Evolutionary conservation across 2,888 invertebrate genomes (phyloP).

Genomic region (Trichopoda pennipes): DNA sequence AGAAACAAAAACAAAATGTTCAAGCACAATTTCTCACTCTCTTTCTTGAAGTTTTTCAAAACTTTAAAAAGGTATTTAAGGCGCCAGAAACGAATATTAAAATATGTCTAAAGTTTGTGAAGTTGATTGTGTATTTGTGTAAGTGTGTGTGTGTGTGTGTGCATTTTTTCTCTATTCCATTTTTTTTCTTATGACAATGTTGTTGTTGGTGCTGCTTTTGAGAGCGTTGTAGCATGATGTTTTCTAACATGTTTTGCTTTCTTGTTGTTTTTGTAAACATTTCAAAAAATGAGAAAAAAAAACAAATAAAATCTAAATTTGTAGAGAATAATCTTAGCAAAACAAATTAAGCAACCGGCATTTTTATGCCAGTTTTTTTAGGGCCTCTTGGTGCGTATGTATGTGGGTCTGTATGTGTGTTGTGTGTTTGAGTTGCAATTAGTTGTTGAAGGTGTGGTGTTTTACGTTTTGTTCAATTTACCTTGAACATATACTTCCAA

Average conservation of each 20-base stretch:
- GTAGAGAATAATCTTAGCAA: constrained; percentile 60
- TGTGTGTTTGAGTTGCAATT: neutral
- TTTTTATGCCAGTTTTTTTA: constrained; percentile 24
- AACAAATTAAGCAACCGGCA: constrained; percentile 65
- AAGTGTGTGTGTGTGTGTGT: neutral
- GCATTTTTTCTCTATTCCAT: neutral
- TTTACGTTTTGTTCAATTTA: constrained; percentile 41
- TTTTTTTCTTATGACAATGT: neutral
- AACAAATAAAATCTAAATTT: constrained; percentile 13
- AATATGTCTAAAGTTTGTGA: too few species aligned
- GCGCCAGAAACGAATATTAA: too few species aligned
- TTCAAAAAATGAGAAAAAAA: neutral
- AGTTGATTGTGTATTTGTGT: neutral
- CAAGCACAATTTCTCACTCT: neutral
- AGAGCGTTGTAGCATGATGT: constrained; percentile 3
- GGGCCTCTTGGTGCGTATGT: neutral
- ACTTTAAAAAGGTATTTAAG: constrained; percentile 9
- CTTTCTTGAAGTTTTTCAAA: neutral
- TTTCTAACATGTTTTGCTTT: constrained; percentile 15
- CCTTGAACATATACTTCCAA: constrained; percentile 52
- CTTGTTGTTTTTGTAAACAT: neutral
- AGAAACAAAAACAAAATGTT: too few species aligned
- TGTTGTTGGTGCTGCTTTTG: constrained; percentile 1
- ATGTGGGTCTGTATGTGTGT: neutral
- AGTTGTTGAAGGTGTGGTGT: constrained; percentile 55